Percentiles rank a stretch among this genome's conserved stretches.
phyloP scores from a whole-genome alignment of 2,888 invertebrate genomes.

The Noctua janthina region DNA sequence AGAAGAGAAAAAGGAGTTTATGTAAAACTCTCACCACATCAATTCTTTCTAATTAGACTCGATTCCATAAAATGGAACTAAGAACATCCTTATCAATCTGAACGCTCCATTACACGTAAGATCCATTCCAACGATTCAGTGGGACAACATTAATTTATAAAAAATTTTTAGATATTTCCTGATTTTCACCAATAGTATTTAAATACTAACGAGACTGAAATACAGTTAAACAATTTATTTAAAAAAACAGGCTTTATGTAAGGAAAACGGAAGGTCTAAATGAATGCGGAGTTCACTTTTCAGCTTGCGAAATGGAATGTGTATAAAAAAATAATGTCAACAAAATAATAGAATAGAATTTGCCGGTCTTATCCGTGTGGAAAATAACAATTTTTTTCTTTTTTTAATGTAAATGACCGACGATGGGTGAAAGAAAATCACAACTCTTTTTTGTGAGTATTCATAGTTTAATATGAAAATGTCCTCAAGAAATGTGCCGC shows the following conservation, averaged over 20 bases:
- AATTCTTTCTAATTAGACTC: accelerated
- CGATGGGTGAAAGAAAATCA: constrained; percentile 67
- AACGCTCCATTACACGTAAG: constrained; percentile 19
- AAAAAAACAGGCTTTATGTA: no score
- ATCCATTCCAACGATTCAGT: not conserved
- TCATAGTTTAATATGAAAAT: not conserved
- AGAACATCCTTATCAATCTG: not conserved
- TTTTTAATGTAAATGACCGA: constrained; percentile 62
- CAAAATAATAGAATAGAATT: constrained; percentile 59
- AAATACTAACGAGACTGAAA: not conserved
- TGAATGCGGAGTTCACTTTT: not conserved
- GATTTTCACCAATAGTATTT: not conserved
- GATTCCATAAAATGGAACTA: not conserved
- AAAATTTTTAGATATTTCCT: no score
- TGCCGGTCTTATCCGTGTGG: constrained; percentile 61
- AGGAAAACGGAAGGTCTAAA: not conserved
- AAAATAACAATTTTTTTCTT: constrained; percentile 33
- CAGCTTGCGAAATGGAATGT: constrained; percentile 34
- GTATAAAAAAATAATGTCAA: constrained; percentile 51
- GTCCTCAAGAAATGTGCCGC: constrained; percentile 6
- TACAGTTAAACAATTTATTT: no score
- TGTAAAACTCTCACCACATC: no score
- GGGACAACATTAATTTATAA: no score
- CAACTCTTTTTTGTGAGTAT: constrained; percentile 58
- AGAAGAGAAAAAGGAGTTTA: no score